Evolutionary conservation across 2,888 invertebrate genomes (phyloP).

Genomic region (Spisula subtruncata): DNA sequence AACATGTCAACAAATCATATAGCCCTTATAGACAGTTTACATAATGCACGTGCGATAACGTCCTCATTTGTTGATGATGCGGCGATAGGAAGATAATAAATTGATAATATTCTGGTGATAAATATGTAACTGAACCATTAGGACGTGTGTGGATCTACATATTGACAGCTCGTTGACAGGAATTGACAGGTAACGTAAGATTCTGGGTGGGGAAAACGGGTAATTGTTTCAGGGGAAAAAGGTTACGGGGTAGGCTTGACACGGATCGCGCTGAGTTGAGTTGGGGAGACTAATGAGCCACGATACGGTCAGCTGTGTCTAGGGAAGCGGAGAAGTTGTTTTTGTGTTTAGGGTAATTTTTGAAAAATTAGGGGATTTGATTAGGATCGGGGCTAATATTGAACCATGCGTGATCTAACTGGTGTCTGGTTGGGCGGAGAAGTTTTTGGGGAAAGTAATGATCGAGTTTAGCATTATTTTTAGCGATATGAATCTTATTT

Average conservation of each 20-base stretch:
- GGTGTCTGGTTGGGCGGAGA: neutral
- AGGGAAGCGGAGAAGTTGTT: slow-evolving; percentile 1
- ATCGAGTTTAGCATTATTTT: neutral
- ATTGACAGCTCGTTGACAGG: slow-evolving; percentile 45
- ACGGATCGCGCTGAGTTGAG: slow-evolving; percentile 28
- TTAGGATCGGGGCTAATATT: neutral
- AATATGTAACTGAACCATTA: slow-evolving; percentile 32
- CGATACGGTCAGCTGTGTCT: neutral
- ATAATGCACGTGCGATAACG: slow-evolving; percentile 54
- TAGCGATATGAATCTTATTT: neutral
- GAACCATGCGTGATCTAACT: neutral
- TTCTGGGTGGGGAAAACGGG: slow-evolving; percentile 25
- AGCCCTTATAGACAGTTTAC: slow-evolving; percentile 60
- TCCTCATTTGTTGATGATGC: slow-evolving; percentile 47
- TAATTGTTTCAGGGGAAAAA: slow-evolving; percentile 33
- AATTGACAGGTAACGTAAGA: slow-evolving; percentile 37
- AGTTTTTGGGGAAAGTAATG: neutral
- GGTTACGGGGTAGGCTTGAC: slow-evolving; percentile 19
- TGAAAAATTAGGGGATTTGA: neutral
- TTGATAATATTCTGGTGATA: slow-evolving; percentile 66
- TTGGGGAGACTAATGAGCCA: slow-evolving; percentile 1
- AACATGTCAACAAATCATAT: slow-evolving; percentile 60
- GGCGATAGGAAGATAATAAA: slow-evolving; percentile 68
- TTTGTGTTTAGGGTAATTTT: neutral
- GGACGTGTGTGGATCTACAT: slow-evolving; percentile 27